Percentiles rank a stretch among this genome's conserved stretches.
Conservation (phyloP, 1,140 invertebrate species). For the Psilanteris sp. region DNA sequence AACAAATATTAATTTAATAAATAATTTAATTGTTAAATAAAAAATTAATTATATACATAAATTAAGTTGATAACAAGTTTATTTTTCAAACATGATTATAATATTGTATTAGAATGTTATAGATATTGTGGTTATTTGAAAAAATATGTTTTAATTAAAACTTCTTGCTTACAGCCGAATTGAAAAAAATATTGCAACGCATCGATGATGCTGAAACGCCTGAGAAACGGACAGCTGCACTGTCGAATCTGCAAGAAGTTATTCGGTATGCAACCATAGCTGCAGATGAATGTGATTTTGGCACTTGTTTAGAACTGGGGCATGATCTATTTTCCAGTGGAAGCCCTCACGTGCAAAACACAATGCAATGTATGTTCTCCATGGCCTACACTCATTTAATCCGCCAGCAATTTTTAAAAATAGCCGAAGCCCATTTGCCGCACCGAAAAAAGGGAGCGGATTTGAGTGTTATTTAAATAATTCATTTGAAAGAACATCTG, state of each 20-base stretch:
- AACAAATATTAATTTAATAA: no score
- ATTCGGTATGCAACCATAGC: conserved; percentile 92
- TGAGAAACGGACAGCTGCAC: conserved; percentile 82
- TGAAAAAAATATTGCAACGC: conserved; percentile 87
- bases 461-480: conserved; percentile 71
- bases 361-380: conserved; percentile 83
- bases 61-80: no score
- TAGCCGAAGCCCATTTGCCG: conserved; percentile 85
- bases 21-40: no score
- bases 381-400: conserved; percentile 89
- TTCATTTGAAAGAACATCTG: not conserved
- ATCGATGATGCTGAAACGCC: conserved; percentile 83
- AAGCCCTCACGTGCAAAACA: conserved; percentile 84
- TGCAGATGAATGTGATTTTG: conserved; percentile 96
- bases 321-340: conserved; percentile 91
- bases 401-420: conserved; percentile 86
- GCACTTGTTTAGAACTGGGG: conserved; percentile 92
- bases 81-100: no score
- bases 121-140: no score
- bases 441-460: conserved; percentile 80
- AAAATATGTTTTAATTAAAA: no score
- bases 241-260: conserved; percentile 86
- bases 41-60: no score
- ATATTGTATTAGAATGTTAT: no score
- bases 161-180: conserved; percentile 82